Evolutionary conservation across 2,113 vertebrate species (phyloP).

Genomic region (Bungarus multicinctus): DNA sequence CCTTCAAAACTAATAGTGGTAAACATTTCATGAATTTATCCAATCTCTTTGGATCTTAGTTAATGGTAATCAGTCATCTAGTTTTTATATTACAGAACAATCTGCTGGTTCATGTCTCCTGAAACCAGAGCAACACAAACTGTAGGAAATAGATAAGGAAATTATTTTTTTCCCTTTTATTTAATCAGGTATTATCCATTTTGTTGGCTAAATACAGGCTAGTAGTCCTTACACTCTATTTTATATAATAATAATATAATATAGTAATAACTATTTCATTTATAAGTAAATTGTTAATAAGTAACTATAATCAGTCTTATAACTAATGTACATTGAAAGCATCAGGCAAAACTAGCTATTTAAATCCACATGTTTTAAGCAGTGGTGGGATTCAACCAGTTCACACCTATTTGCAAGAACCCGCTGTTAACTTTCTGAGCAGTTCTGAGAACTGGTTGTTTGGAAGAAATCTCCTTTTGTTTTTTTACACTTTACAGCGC

Average conservation of each 20-base stretch:
- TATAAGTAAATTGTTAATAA: background rate
- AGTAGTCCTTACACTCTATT: background rate
- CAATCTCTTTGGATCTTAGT: background rate
- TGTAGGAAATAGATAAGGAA: background rate
- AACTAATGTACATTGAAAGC: background rate
- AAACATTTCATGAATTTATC: background rate
- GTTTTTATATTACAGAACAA: background rate
- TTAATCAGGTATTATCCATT: background rate
- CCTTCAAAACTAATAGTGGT: background rate
- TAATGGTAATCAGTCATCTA: background rate
- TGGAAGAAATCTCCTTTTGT: too few species aligned
- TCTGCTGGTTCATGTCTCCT: background rate
- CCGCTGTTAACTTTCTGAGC: too few species aligned
- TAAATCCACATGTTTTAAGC: background rate
- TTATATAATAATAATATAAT: too few species aligned
- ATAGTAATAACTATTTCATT: too few species aligned
- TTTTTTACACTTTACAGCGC: too few species aligned
- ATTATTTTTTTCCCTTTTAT: background rate
- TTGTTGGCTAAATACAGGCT: background rate
- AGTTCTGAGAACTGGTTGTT: too few species aligned
- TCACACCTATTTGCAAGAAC: too few species aligned
- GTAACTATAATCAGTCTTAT: background rate
- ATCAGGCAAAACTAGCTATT: background rate
- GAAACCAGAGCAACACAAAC: background rate
- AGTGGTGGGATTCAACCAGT: too few species aligned